A percentile compares a stretch with the other conserved stretches of the same genome.
Evolutionary conservation across 2,113 vertebrate genomes (phyloP).

Genomic region (Struthio camelus): DNA sequence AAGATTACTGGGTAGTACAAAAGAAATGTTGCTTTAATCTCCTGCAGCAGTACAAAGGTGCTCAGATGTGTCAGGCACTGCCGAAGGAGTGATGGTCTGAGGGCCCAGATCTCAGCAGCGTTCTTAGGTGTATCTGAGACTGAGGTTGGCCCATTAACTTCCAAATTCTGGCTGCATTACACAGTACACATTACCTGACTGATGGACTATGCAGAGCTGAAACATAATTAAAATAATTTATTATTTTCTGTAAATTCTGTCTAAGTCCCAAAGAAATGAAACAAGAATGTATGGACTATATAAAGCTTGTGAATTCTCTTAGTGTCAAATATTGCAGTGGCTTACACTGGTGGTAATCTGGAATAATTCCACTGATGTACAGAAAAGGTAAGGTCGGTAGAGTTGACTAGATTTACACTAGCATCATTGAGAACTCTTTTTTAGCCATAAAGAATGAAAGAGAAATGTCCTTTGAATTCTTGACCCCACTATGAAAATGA

Average conservation of each 20-base stretch:
- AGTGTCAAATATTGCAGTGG: not conserved
- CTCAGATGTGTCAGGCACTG: constrained; percentile 2
- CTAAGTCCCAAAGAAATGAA: not conserved
- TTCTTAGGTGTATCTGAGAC: not conserved
- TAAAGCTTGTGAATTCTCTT: constrained; percentile 11
- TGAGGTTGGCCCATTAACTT: constrained; percentile 22
- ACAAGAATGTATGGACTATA: not conserved
- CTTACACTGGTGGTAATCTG: constrained; percentile 1
- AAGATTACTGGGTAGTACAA: constrained; percentile 44
- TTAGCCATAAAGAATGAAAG: constrained; percentile 32
- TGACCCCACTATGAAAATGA: constrained; percentile 33
- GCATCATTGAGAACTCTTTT: not conserved
- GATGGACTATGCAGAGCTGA: not conserved
- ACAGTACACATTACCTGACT: not conserved
- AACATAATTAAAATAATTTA: not conserved
- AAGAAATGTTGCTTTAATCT: constrained; percentile 71
- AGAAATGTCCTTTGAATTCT: constrained; percentile 34
- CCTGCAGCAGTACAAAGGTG: not conserved
- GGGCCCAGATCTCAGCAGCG: not conserved
- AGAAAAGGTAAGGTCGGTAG: constrained; percentile 36
- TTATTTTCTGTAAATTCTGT: not conserved
- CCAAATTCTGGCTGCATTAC: not conserved
- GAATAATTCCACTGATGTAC: not conserved
- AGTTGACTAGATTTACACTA: constrained; percentile 30
- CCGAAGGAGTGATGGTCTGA: constrained; percentile 43